phyloP scores from a whole-genome alignment of 2,888 invertebrate species.

The Scaptomyza cyrtandrae region DNA sequence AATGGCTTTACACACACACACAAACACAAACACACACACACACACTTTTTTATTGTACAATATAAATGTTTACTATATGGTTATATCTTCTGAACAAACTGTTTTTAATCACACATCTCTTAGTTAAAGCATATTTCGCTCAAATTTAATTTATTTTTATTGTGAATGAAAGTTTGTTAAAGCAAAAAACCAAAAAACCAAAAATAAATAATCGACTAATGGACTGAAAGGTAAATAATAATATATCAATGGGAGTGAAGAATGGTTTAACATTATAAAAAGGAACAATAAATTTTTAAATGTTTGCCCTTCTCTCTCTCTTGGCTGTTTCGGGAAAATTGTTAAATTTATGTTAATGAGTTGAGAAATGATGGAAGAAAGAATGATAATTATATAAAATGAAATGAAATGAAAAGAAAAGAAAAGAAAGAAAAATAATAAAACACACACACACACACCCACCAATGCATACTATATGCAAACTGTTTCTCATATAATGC shows the following conservation, averaged over 20 bases:
- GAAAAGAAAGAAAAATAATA: conserved; percentile 16
- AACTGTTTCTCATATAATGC: conserved; percentile 76
- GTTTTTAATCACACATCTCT: conserved; percentile 42
- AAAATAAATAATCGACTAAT: conserved; percentile 50
- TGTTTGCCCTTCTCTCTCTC: conserved; percentile 58
- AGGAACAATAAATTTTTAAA: conserved; percentile 23
- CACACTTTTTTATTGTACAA: conserved; percentile 19
- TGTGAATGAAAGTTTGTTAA: conserved; percentile 60
- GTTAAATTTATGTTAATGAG: conserved; percentile 74
- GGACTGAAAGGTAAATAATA: conserved; percentile 75
- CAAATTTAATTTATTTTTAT: conserved; percentile 72
- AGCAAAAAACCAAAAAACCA: conserved; percentile 27
- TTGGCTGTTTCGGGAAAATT: conserved; percentile 75
- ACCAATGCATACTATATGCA: conserved; percentile 78
- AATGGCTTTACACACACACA: conserved; percentile 58
- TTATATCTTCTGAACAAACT: conserved; percentile 57
- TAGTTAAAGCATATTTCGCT: conserved; percentile 73
- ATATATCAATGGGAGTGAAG: conserved; percentile 74
- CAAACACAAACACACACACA: conserved; percentile 21
- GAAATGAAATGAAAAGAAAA: conserved; percentile 14
- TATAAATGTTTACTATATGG: conserved; percentile 44
- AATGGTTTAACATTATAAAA: conserved; percentile 35
- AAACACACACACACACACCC: conserved; percentile 66
- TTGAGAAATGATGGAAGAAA: conserved; percentile 14
- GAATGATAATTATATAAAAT: conserved; percentile 19